Percentiles rank a stretch among this genome's conserved stretches.
Evolutionary conservation across 1,140 invertebrate genomes (phyloP).

Genomic region (Drosophila mayri): DNA sequence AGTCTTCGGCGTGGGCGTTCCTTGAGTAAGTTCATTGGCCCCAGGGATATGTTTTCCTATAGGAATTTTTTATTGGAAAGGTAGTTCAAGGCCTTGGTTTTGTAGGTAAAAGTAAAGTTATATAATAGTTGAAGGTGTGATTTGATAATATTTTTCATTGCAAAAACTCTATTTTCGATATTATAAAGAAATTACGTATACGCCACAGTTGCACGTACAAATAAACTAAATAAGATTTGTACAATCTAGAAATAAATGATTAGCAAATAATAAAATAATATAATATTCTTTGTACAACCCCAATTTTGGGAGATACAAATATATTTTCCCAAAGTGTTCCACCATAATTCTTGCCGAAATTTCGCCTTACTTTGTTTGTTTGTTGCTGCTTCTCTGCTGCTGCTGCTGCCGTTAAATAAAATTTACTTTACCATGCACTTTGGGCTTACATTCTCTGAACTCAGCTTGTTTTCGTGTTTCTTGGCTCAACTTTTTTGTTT

Average conservation of each 20-base stretch:
- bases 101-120: neutral
- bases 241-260: neutral
- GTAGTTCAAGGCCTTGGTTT: constrained; percentile 56
- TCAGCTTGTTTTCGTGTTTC: constrained; percentile 35
- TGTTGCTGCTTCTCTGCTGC: constrained; percentile 57
- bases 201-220: neutral
- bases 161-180: neutral
- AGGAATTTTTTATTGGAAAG: constrained; percentile 4
- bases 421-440: constrained; percentile 79
- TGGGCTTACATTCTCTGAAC: constrained; percentile 59
- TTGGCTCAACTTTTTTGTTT: constrained; percentile 22
- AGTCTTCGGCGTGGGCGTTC: constrained; percentile 32
- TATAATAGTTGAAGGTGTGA: neutral
- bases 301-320: neutral
- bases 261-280: too few relatives aligned
- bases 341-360: constrained; percentile 2
- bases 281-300: too few relatives aligned
- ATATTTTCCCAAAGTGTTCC: constrained; percentile 38
- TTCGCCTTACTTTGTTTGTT: constrained; percentile 52
- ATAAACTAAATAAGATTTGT: neutral
- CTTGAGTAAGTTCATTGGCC: constrained; percentile 33
- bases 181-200: neutral
- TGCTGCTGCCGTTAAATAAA: constrained; percentile 62
- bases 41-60: constrained; percentile 17
- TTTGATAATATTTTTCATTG: neutral